These are phyloP conservation scores for Percopsis transmontana DNA, from an alignment of 2,113 vertebrate genomes.

Conservation along the genomic window DNA sequence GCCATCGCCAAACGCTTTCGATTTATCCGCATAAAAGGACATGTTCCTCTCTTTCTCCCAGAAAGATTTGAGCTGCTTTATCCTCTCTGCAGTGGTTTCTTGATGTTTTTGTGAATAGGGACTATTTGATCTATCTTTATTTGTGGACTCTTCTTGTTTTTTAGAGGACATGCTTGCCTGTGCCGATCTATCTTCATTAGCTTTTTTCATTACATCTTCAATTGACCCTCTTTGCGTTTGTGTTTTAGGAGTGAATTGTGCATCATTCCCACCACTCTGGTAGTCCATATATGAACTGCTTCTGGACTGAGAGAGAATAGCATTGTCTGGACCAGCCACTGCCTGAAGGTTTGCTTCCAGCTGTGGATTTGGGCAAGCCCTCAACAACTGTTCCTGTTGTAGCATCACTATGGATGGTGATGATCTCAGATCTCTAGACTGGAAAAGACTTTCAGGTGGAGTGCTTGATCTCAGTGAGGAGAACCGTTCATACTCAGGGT, in stretches of 20 bases:
- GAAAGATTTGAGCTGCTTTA: constrained; percentile 87
- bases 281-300: constrained; percentile 5
- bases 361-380: constrained; percentile 3
- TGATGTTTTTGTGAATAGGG: constrained; percentile 40
- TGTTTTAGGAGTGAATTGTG: constrained; percentile 19
- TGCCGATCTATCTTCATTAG: constrained; percentile 25
- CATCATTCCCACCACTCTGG: constrained; percentile 24
- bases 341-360: constrained; percentile 10
- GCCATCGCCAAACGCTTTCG: constrained; percentile 43
- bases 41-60: constrained; percentile 84
- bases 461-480: constrained; percentile 13
- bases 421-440: too few species aligned
- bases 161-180: constrained; percentile 26
- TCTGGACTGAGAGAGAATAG: constrained; percentile 18
- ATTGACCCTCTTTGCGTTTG: constrained; percentile 18
- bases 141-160: constrained; percentile 26
- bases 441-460: neutral
- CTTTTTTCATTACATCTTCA: constrained; percentile 22
- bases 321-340: constrained; percentile 18
- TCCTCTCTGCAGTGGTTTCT: constrained; percentile 67
- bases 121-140: constrained; percentile 32
- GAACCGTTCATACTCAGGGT: constrained; percentile 21
- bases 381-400: constrained; percentile 18
- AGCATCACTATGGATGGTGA: neutral
- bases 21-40: constrained; percentile 40